phyloP scores from a whole-genome alignment of 2,888 invertebrate species.

The Chrysomela aeneicollis region DNA sequence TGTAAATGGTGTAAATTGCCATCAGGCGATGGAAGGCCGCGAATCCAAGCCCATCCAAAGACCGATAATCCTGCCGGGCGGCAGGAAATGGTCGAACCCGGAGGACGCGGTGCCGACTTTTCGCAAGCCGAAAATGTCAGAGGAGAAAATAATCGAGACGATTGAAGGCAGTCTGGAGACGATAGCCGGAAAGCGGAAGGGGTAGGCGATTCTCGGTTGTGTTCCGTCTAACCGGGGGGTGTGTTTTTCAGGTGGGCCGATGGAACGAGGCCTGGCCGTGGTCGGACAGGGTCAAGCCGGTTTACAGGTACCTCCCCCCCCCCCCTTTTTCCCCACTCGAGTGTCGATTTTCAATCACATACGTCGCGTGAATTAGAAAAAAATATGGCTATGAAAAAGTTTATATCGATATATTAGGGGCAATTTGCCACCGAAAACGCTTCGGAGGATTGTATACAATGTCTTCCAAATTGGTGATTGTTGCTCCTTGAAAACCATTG shows the following conservation, averaged over 20 bases:
- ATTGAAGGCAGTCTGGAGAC: conserved; percentile 86
- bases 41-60: conserved; percentile 49
- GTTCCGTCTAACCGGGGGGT: conserved; percentile 38
- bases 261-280: conserved; percentile 72
- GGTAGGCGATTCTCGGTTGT: conserved; percentile 67
- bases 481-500: too few relatives aligned
- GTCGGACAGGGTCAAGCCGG: conserved; percentile 64
- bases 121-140: conserved; percentile 71
- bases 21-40: conserved; percentile 31
- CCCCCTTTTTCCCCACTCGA: background rate
- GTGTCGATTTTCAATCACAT: too few relatives aligned
- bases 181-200: conserved; percentile 82
- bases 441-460: too few relatives aligned
- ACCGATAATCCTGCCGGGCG: conserved; percentile 79
- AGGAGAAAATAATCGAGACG: conserved; percentile 87
- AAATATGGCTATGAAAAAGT: too few relatives aligned
- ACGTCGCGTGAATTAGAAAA: too few relatives aligned
- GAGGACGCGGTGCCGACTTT: conserved; percentile 70
- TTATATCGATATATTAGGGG: too few relatives aligned
- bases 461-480: too few relatives aligned
- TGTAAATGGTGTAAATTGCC: background rate
- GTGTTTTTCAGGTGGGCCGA: conserved; percentile 68
- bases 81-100: conserved; percentile 80
- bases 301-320: conserved; percentile 65
- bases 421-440: too few relatives aligned